phyloP scores from a whole-genome alignment of 2,113 vertebrate species.

The Crypturellus undulatus region DNA sequence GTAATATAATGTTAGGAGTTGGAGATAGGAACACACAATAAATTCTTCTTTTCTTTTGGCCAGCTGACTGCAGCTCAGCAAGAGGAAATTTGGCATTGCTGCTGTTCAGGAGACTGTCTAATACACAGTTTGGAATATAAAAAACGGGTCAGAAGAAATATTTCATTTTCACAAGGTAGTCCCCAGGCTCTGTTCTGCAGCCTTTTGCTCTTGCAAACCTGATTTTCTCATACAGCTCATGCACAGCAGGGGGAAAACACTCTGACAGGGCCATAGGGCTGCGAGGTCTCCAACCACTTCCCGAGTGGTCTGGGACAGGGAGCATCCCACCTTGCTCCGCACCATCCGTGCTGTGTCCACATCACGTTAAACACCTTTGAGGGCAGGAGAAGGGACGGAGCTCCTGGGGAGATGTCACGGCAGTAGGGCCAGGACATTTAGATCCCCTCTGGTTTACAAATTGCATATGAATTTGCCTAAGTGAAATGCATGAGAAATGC shows the following conservation, averaged over 20 bases:
- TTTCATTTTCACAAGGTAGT: slow-evolving; percentile 28
- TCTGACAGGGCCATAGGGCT: not conserved
- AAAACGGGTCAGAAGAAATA: slow-evolving; percentile 30
- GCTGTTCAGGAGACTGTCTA: slow-evolving; percentile 40
- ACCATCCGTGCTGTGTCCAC: fast-evolving
- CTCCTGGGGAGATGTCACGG: no score
- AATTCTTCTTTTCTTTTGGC: not conserved
- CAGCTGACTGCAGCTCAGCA: slow-evolving; percentile 25
- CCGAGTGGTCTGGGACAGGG: not conserved
- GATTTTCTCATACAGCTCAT: not conserved
- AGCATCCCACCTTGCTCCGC: fast-evolving
- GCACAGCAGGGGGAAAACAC: not conserved
- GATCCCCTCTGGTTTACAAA: not conserved
- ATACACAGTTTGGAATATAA: slow-evolving; percentile 35
- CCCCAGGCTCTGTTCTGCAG: not conserved
- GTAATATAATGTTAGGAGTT: slow-evolving; percentile 55
- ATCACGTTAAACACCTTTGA: not conserved
- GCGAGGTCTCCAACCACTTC: not conserved
- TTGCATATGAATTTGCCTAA: not conserved
- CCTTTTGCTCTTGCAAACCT: not conserved
- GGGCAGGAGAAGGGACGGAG: not conserved
- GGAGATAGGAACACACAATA: slow-evolving; percentile 59
- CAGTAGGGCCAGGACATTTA: not conserved
- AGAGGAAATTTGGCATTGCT: slow-evolving; percentile 51
- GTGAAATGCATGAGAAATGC: not conserved